These are phyloP conservation scores for Ctenodactylus gundi DNA, from an alignment of 2,113 vertebrate genomes.

Conservation along the genomic window DNA sequence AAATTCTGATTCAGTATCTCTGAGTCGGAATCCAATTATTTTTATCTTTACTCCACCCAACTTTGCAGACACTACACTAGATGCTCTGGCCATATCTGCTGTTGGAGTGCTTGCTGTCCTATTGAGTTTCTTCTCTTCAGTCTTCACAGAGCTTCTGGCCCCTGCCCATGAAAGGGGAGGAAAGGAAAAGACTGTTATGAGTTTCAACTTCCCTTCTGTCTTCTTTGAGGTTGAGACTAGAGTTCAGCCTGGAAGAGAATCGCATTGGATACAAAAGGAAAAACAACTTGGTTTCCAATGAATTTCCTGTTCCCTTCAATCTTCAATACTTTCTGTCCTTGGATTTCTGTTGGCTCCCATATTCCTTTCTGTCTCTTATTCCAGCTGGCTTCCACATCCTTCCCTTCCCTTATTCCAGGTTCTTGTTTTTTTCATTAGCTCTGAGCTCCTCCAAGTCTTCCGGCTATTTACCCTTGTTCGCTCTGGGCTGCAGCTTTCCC, in stretches of 20 bases:
- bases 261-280: constrained; percentile 71
- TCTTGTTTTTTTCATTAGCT: constrained; percentile 72
- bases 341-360: constrained; percentile 67
- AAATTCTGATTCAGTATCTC: constrained; percentile 2
- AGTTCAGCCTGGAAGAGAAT: constrained; percentile 65
- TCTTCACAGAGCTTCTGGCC: constrained; percentile 48
- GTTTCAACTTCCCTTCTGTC: constrained; percentile 52
- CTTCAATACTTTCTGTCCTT: constrained; percentile 71
- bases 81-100: neutral
- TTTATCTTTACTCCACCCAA: neutral
- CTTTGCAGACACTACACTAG: neutral
- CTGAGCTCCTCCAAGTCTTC: constrained; percentile 60
- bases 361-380: constrained; percentile 54
- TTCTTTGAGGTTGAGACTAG: constrained; percentile 51
- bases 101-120: neutral
- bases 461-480: constrained; percentile 66
- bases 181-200: neutral
- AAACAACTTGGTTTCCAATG: constrained; percentile 78
- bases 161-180: neutral
- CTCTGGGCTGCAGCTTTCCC: constrained; percentile 60
- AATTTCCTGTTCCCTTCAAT: constrained; percentile 78
- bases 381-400: constrained; percentile 71
- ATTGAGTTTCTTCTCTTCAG: neutral
- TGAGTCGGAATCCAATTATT: neutral
- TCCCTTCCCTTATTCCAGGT: constrained; percentile 17